A percentile compares a stretch with the other conserved stretches of the same genome.
Evolutionary conservation across 92 coral and sea anemone species (phyloP).

Genomic region (Parazoanthus atlanticus): DNA sequence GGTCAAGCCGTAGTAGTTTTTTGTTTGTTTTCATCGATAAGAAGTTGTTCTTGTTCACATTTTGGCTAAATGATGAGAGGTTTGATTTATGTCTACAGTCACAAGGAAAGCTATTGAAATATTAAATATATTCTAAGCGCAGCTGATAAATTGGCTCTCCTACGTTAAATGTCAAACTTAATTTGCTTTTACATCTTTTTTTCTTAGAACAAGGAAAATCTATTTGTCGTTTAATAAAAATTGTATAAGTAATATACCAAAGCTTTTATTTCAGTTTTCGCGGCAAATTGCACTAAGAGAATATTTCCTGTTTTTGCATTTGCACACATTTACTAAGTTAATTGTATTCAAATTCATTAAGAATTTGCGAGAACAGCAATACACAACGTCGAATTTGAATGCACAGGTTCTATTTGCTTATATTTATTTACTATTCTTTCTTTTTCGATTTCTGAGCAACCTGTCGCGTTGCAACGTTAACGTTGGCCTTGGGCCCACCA

Average conservation of each 20-base stretch:
- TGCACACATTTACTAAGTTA: background rate
- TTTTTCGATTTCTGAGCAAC: background rate
- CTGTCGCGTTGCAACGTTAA: too few species aligned
- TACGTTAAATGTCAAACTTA: background rate
- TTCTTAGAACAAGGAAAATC: background rate
- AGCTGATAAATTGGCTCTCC: background rate
- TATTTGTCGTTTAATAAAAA: background rate
- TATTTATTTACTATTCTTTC: background rate
- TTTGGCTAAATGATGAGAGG: too few species aligned
- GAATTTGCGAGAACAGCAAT: background rate
- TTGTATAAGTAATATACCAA: background rate
- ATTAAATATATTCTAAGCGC: background rate
- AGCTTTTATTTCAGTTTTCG: background rate
- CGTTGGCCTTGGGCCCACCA: background rate
- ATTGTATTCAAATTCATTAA: conserved; percentile 14
- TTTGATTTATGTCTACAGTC: too few species aligned
- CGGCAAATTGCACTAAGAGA: background rate
- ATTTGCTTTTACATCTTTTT: too few species aligned
- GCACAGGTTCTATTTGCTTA: background rate
- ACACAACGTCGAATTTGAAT: background rate
- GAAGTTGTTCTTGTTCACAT: too few species aligned
- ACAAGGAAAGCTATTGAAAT: background rate
- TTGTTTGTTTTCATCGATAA: too few species aligned
- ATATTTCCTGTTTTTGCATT: conserved; percentile 4
- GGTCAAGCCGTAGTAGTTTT: background rate